phyloP scores from a whole-genome alignment of 2,888 invertebrate species.

The Alloplasta piceator region DNA sequence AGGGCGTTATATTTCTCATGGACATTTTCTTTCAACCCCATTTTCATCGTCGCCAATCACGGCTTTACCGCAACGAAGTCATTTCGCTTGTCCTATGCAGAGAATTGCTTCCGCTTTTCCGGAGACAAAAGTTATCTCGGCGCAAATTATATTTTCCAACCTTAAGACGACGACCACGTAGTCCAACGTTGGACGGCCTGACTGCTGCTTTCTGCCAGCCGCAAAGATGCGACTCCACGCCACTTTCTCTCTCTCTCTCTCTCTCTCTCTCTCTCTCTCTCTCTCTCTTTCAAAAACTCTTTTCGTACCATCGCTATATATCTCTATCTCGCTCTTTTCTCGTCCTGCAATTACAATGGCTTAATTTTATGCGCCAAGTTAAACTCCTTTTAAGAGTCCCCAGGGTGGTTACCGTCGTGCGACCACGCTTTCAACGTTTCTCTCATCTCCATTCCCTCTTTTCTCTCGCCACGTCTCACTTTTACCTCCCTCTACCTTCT shows the following conservation, averaged over 20 bases:
- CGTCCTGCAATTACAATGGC: conserved; percentile 79
- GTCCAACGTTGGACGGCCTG: conserved; percentile 37
- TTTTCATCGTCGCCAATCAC: conserved; percentile 23
- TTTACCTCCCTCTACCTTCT: conserved; percentile 11
- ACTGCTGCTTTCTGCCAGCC: conserved; percentile 67
- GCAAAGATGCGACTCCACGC: conserved; percentile 60
- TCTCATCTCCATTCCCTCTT: conserved; percentile 34
- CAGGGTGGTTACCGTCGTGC: conserved; percentile 71
- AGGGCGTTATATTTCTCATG: conserved; percentile 11
- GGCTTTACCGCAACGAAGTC: conserved; percentile 4
- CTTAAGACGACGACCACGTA: conserved; percentile 53
- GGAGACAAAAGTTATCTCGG: conserved; percentile 76
- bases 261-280: conserved; percentile 26
- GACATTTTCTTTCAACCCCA: conserved; percentile 25
- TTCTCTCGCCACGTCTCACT: conserved; percentile 27
- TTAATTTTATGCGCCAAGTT: conserved; percentile 83
- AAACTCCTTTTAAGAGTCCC: conserved; percentile 81
- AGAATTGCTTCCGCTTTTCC: conserved; percentile 42
- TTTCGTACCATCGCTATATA: conserved; percentile 37
- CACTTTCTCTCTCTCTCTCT: conserved; percentile 28
- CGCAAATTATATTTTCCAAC: conserved; percentile 78
- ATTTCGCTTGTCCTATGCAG: conserved; percentile 52
- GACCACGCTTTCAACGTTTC: neutral
- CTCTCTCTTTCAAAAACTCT: conserved; percentile 5
- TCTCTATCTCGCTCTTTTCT: conserved; percentile 49